Evolutionary conservation across 1,140 invertebrate genomes (phyloP).

Genomic region (Pogonognathellus flavescens): DNA sequence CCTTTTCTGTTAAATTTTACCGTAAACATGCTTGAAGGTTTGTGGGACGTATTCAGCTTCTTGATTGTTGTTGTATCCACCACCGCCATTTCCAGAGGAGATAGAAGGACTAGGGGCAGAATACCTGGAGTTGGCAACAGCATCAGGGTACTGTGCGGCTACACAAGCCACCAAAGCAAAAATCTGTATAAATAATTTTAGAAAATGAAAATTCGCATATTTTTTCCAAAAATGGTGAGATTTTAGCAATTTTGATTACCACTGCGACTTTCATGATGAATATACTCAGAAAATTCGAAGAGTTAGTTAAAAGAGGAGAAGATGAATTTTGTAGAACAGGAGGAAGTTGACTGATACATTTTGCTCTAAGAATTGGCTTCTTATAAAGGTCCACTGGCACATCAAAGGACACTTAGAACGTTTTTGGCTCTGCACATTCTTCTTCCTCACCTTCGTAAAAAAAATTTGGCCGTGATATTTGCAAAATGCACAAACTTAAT

Average conservation of each 20-base stretch:
- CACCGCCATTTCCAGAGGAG: background rate
- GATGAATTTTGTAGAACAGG: slow-evolving; percentile 39
- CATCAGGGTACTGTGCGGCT: slow-evolving; percentile 9
- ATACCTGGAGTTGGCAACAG: slow-evolving; percentile 10
- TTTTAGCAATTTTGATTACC: background rate
- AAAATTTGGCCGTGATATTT: slow-evolving; percentile 18
- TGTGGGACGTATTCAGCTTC: background rate
- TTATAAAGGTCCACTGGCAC: slow-evolving; percentile 14
- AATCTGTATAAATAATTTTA: background rate
- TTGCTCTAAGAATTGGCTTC: background rate
- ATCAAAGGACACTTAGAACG: background rate
- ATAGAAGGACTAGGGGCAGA: background rate
- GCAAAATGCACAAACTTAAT: background rate
- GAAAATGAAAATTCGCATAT: background rate
- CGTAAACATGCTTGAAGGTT: slow-evolving; percentile 27
- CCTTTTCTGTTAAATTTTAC: background rate
- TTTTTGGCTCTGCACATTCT: background rate
- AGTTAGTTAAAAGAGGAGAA: slow-evolving; percentile 16
- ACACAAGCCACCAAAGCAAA: slow-evolving; percentile 12
- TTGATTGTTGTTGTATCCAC: background rate
- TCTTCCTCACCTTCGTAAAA: slow-evolving; percentile 24
- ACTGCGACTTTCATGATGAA: slow-evolving; percentile 26
- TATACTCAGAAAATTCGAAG: background rate
- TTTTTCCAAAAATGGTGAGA: background rate
- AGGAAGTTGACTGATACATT: slow-evolving; percentile 46